Base-by-base conservation (phyloP, 2,797 vertebrate genomes). In the Molothrus aeneus region DNA sequence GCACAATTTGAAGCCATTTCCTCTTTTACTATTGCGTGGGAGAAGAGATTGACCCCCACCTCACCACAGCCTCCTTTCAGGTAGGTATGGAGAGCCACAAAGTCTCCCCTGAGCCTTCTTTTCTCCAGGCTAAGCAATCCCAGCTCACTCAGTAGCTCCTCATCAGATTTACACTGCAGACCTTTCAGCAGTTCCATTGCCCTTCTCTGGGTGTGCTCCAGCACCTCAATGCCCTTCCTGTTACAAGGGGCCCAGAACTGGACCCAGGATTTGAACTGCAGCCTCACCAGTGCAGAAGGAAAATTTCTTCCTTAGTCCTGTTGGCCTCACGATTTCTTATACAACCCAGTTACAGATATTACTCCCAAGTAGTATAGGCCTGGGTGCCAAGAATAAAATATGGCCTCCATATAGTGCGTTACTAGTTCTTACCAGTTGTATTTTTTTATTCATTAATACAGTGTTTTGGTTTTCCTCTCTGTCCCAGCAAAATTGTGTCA, bases 1-100 rank as follows among this genome's bases (percentile, higher is more conserved):
- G 40, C 21, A 28, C 29, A 59, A 9, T 7, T 36, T 1, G 5
- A 60, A 4, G 9, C 22, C 10, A 32, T 40, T 84, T 72, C 26
- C 31, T 32, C 11, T 66, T 32, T 4, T 22, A 14, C 24, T 38
- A 22, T 43, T 21, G 1, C 0, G 1, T 64, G 17, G 20, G 3
- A 51, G 29, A 57, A 57, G n/a, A 70, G 36, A 11, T 10, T 17
- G 28, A 38, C 11, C 8, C 9, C 53, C n/a, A 40, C 4, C 7
- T 59, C 51, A 45, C 13, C 14, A 8, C 25, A 65, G 2, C 31
- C 10, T 78, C 18, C 12, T 34, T 59, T 32, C 60, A 59, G 22
- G 15, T 8, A 34, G 21, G 34, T 26, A 31, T 45, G 47, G 51
- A 65, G 45, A 40, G 18, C 18, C 26, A 47, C 25, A 59, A 19